phyloP scores from a whole-genome alignment of 2,113 vertebrate species.

The Austrofundulus limnaeus region DNA sequence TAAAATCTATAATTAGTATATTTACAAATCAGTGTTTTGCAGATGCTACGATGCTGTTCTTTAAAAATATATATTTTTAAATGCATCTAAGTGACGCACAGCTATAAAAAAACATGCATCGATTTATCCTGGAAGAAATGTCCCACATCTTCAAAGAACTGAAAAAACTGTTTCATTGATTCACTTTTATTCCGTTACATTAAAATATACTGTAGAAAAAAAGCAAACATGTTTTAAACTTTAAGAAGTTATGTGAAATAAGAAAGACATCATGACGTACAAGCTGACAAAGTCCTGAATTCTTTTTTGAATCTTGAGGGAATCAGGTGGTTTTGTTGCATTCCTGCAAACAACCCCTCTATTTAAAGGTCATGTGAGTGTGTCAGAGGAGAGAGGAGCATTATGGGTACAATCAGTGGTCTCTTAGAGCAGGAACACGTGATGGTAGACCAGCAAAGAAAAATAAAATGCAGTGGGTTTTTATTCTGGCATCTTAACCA shows the following conservation, averaged over 20 bases:
- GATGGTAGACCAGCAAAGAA: constrained; percentile 37
- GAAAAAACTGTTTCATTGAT: too few species aligned
- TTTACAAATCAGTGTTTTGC: too few species aligned
- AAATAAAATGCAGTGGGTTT: neutral
- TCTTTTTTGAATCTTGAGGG: neutral
- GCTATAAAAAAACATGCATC: too few species aligned
- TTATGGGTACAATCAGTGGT: constrained; percentile 56
- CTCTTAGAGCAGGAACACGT: constrained; percentile 56
- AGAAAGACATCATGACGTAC: neutral
- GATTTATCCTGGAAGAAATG: too few species aligned
- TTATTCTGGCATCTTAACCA: constrained; percentile 11
- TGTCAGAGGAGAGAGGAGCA: constrained; percentile 33
- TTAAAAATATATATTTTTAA: too few species aligned
- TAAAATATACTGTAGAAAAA: too few species aligned
- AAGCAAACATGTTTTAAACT: too few species aligned
- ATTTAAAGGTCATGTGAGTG: constrained; percentile 52
- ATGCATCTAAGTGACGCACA: too few species aligned
- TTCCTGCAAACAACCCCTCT: constrained; percentile 46
- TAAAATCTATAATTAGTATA: too few species aligned
- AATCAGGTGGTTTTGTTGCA: constrained; percentile 16
- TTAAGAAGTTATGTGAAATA: neutral
- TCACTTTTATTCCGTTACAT: too few species aligned
- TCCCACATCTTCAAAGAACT: too few species aligned
- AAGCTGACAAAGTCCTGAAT: neutral
- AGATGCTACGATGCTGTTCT: too few species aligned